A percentile compares a stretch with the other conserved stretches of the same genome.
phyloP scores from a whole-genome alignment of 2,797 vertebrate genomes.

The Anguilla obscura region DNA sequence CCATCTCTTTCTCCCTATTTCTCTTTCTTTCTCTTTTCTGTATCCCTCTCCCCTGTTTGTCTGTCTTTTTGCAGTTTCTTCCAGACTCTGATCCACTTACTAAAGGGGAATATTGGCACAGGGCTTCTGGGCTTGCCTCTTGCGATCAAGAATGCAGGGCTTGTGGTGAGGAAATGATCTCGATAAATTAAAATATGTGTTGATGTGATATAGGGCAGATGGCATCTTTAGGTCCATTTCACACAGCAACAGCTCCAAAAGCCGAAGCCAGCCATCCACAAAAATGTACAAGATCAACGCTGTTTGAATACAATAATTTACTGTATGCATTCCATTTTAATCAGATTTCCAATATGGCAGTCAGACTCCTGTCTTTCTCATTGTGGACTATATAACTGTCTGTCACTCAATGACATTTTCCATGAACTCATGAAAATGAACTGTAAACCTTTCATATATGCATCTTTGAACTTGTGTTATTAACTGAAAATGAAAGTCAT shows the following conservation, averaged over 20 bases:
- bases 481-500: background rate
- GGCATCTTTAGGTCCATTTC: background rate
- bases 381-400: background rate
- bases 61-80: slow-evolving; percentile 72
- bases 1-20: background rate
- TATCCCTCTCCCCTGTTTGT: background rate
- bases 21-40: background rate
- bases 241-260: background rate
- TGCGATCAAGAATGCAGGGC: slow-evolving; percentile 92
- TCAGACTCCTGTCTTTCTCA: background rate
- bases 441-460: background rate
- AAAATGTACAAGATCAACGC: background rate
- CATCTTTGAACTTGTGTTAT: background rate
- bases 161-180: slow-evolving; percentile 76
- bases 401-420: background rate
- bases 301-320: background rate
- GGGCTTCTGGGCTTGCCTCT: slow-evolving; percentile 93
- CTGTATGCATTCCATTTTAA: background rate
- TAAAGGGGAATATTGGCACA: slow-evolving; percentile 94
- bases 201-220: background rate
- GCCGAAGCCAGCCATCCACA: background rate
- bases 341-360: background rate
- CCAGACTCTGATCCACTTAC: slow-evolving; percentile 92
- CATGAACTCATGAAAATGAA: background rate
- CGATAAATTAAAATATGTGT: background rate